phyloP scores from a whole-genome alignment of 2,797 vertebrate genomes.

The Craterocephalus amniculus region DNA sequence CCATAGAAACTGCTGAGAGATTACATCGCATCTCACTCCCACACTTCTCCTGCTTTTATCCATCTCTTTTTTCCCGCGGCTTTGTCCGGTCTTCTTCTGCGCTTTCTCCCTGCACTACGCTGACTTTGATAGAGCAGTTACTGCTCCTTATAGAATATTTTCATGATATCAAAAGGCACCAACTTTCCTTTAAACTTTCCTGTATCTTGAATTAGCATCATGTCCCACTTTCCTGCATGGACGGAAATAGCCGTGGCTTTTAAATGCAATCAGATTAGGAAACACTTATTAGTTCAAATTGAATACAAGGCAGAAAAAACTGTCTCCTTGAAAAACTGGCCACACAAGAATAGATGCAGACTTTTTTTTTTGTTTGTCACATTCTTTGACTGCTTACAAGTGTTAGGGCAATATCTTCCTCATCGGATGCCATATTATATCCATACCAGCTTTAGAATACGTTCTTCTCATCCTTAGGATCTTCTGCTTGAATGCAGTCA shows the following conservation, averaged over 20 bases:
- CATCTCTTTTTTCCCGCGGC: slow-evolving; percentile 35
- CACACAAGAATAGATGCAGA: slow-evolving; percentile 11
- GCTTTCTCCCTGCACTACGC: slow-evolving; percentile 19
- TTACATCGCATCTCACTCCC: slow-evolving; percentile 59
- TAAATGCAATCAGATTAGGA: slow-evolving; percentile 58
- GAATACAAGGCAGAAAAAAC: slow-evolving; percentile 41
- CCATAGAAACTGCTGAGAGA: slow-evolving; percentile 67
- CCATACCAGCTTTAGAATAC: neutral
- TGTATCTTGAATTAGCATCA: slow-evolving; percentile 53
- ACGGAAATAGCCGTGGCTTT: slow-evolving; percentile 58
- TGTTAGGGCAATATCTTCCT: neutral
- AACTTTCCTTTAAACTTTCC: slow-evolving; percentile 45
- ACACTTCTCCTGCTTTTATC: slow-evolving; percentile 33
- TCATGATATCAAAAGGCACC: slow-evolving; percentile 22
- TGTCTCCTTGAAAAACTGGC: slow-evolving; percentile 20
- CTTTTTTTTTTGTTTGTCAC: neutral
- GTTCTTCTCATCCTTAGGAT: neutral
- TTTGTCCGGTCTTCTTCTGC: slow-evolving; percentile 44
- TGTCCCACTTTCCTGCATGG: slow-evolving; percentile 51
- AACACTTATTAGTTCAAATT: slow-evolving; percentile 56
- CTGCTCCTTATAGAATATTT: slow-evolving; percentile 2
- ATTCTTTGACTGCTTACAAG: neutral
- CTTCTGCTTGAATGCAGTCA: neutral
- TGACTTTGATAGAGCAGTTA: slow-evolving; percentile 25
- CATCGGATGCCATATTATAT: neutral